Evolutionary conservation across 2,888 invertebrate genomes (phyloP), one percentile per base, ranked within the genome.

Genomic region (Tricholauxania praeusta): DNA sequence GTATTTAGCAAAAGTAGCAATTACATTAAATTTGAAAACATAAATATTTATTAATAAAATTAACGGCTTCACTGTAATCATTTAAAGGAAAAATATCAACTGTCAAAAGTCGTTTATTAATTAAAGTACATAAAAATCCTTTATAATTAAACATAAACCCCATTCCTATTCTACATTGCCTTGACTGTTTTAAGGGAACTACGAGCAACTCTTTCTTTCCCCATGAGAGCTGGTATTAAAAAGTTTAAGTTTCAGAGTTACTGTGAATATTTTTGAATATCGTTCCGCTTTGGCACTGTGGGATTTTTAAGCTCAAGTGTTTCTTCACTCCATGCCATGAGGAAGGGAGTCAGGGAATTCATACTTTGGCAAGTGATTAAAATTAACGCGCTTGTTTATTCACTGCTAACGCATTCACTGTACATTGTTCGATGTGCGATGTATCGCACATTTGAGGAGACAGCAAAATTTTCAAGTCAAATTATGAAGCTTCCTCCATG

Each of bases 21-120:
- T 53, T 12, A 55, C 15, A 19, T 17, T 22, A 39, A 39, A 72
- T 75, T 65, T 74, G 71, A 72, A 76, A 76, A 80, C 83, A 84
- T 84, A 84, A 84, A 84, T 84, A 84, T 84, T 82, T 84, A 82
- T 84, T 84, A 84, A 83, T 82, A 80, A 82, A 84, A 84, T 84
- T 84, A 84, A 84, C 84, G 73, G 79, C 78, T 78, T 76, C 77
- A 77, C 77, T 74, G 19, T 47, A 63, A 63, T 15, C 47, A 17
- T 63, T 19, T 14, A 63, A 47, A 47, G 32, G 8, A 64, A 64
- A 49, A 51, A 64, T 49, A 64, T 64, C 4, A 22, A 15, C 49
- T 49, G 51, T 64, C 64, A 64, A 64, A 64, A 64, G 64, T 64
- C 64, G 51, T 64, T 51, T 64, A 64, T 64, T 51, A 64, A 64